Evolutionary conservation across 2,888 invertebrate species (phyloP).

Genomic region (Hololepta plana): DNA sequence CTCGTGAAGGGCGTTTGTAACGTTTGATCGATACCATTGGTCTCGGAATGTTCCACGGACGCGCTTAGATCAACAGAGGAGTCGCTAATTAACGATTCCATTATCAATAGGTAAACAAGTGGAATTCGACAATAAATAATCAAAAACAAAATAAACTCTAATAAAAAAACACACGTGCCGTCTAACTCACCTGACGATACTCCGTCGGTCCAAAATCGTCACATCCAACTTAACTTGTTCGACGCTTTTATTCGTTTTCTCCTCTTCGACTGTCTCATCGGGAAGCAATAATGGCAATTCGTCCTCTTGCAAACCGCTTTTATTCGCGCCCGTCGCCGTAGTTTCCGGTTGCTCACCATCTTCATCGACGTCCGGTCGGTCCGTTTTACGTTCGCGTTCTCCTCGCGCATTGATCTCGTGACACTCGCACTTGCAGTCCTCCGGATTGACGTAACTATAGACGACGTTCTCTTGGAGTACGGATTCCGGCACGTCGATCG

Average conservation of each 20-base stretch:
- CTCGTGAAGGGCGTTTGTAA: constrained; percentile 37
- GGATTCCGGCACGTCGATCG: constrained; percentile 26
- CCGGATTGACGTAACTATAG: constrained; percentile 70
- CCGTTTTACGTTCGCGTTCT: constrained; percentile 3
- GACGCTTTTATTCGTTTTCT: constrained; percentile 16
- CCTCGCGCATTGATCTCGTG: constrained; percentile 25
- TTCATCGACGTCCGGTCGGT: constrained; percentile 2
- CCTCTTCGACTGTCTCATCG: constrained; percentile 23
- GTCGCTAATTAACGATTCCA: no score
- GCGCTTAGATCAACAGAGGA: constrained; percentile 41
- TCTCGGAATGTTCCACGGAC: constrained; percentile 28
- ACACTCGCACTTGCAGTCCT: constrained; percentile 76
- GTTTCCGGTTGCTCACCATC: constrained; percentile 4
- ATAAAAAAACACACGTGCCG: no score
- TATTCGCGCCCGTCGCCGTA: constrained; percentile 10
- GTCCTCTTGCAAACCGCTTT: constrained; percentile 23
- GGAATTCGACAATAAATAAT: no score
- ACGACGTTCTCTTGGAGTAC: constrained; percentile 29
- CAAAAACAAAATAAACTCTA: no score
- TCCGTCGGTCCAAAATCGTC: constrained; percentile 22
- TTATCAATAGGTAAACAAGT: no score
- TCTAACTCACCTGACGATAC: constrained; percentile 23
- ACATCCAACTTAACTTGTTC: constrained; percentile 22
- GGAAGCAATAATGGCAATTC: constrained; percentile 33
- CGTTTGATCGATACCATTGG: constrained; percentile 21